These are phyloP conservation scores for Drosophila santomea DNA, from an alignment of 1,140 invertebrate genomes.

Conservation along the genomic window DNA sequence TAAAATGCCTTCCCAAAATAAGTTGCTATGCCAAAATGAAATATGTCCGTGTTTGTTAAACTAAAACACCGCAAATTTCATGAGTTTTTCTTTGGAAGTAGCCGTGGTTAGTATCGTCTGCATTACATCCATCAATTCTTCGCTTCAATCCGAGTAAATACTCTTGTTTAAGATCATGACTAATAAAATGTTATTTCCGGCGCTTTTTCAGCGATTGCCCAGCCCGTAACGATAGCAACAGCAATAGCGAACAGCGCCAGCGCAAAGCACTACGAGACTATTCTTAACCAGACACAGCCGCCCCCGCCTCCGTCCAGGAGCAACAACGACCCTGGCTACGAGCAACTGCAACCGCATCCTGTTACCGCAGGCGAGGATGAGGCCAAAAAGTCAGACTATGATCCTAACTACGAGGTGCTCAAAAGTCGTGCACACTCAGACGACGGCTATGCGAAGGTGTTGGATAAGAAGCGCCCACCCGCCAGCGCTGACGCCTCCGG, in stretches of 20 bases:
- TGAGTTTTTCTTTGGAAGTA: conserved; percentile 80
- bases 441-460: conserved; percentile 85
- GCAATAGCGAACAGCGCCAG: conserved; percentile 32
- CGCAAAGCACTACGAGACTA: conserved; percentile 82
- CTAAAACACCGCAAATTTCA: conserved; percentile 69
- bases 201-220: conserved; percentile 36
- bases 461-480: conserved; percentile 70
- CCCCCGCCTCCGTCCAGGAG: conserved; percentile 49
- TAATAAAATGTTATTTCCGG: conserved; percentile 18
- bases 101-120: conserved; percentile 74
- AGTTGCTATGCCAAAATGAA: conserved; percentile 83
- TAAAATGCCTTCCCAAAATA: conserved; percentile 41
- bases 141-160: background rate
- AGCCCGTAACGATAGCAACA: conserved; percentile 38
- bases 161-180: background rate
- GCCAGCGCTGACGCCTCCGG: conserved; percentile 56
- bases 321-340: conserved; percentile 88
- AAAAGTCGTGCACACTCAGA: conserved; percentile 81
- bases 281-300: conserved; percentile 58
- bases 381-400: conserved; percentile 85
- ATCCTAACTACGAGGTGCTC: conserved; percentile 90
- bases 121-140: conserved; percentile 4
- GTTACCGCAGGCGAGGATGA: conserved; percentile 51
- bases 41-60: conserved; percentile 67
- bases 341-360: conserved; percentile 84